phyloP scores from a whole-genome alignment of 2,113 vertebrate genomes.

The Sapayoa aenigma region DNA sequence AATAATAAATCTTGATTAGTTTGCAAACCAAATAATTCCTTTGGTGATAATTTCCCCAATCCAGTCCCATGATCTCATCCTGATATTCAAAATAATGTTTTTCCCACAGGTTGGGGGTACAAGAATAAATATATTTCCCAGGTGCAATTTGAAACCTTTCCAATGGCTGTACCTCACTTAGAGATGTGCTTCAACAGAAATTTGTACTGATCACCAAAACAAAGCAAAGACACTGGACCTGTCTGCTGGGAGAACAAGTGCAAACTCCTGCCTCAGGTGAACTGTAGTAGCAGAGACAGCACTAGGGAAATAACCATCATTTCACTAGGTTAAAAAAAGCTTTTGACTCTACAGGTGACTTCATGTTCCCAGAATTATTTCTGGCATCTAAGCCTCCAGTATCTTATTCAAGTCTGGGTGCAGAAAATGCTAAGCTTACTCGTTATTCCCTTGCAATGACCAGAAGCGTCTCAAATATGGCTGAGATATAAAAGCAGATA shows the following conservation, averaged over 20 bases:
- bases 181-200: conserved; percentile 38
- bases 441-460: background rate
- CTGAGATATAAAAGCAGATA: background rate
- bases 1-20: conserved; percentile 37
- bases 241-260: background rate
- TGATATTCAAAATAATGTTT: conserved; percentile 64
- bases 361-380: background rate
- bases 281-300: background rate
- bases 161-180: conserved; percentile 43
- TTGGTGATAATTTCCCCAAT: background rate
- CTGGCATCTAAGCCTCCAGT: background rate
- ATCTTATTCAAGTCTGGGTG: background rate
- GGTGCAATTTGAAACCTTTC: conserved; percentile 34
- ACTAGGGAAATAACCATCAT: background rate
- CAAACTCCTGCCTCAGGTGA: background rate
- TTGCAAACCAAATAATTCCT: conserved; percentile 18
- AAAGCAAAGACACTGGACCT: background rate
- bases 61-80: conserved; percentile 60
- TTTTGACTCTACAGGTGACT: background rate
- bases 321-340: background rate
- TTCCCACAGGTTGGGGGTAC: conserved; percentile 64
- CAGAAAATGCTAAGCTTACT: background rate
- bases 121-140: conserved; percentile 68
- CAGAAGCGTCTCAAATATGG: background rate
- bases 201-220: conserved; percentile 1